These are phyloP conservation scores for Neoaliturus tenellus DNA, from an alignment of 2,888 invertebrate species.

Conservation along the genomic window DNA sequence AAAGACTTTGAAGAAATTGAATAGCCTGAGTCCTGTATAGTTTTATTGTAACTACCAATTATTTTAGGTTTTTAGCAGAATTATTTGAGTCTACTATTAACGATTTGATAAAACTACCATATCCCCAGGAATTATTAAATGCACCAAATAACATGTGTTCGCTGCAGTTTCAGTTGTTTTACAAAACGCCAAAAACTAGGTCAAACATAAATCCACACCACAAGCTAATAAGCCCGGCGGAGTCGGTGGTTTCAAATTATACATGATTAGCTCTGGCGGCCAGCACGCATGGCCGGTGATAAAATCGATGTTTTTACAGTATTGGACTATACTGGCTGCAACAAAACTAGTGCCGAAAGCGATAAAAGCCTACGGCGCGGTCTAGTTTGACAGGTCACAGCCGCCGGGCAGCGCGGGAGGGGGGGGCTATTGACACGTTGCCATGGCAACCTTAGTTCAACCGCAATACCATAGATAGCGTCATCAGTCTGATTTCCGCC, in stretches of 20 bases:
- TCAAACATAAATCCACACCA: slow-evolving; percentile 4
- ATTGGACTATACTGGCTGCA: slow-evolving; percentile 12
- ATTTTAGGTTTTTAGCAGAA: too few relatives aligned
- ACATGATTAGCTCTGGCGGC: background rate
- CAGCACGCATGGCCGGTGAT: slow-evolving; percentile 4
- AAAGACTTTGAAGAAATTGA: too few relatives aligned
- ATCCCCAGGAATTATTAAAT: too few relatives aligned
- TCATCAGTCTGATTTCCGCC: slow-evolving; percentile 37
- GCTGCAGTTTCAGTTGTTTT: too few relatives aligned
- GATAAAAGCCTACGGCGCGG: slow-evolving; percentile 35
- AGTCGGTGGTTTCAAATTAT: background rate
- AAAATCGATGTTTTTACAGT: slow-evolving; percentile 27
- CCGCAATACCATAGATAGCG: slow-evolving; percentile 53
- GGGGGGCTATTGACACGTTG: slow-evolving; percentile 53
- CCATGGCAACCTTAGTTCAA: slow-evolving; percentile 54
- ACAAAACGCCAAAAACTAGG: background rate
- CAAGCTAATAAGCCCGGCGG: background rate
- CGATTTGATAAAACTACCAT: too few relatives aligned
- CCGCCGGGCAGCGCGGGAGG: slow-evolving; percentile 5
- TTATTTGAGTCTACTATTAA: too few relatives aligned
- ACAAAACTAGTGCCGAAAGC: slow-evolving; percentile 26
- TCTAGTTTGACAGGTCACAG: slow-evolving; percentile 51
- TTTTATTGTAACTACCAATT: too few relatives aligned
- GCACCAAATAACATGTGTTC: too few relatives aligned
- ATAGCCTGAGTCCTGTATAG: too few relatives aligned